Base-by-base conservation (phyloP, 2,113 vertebrate species). In the Mastomys natalensis region DNA sequence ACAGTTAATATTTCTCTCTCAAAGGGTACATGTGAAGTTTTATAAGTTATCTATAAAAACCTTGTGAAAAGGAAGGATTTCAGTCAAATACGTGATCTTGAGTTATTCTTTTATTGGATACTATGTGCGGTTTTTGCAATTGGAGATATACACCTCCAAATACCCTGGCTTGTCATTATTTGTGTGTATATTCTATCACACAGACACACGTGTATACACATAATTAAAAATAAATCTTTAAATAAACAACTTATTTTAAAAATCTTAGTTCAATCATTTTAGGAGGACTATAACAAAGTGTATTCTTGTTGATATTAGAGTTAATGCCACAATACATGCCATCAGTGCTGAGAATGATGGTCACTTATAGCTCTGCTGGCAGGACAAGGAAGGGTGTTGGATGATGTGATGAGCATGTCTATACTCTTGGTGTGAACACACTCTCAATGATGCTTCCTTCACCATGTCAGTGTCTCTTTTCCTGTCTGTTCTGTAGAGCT, bases 1-100 rank as follows among this genome's bases (percentile, higher is more conserved):
- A 48, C n/a, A 55, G 55, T 81, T 93, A 76, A 43, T 66, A 76
- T 72, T 87, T 88, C 45, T 91, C 31, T 31, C 45, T 95, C 51
- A 26, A 31, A 55, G 43, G 58, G 10, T 53, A 88, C 62, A 68
- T 78, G 70, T 55, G 22, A 70, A 55, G 29, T 16, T 17, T 84
- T 78, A 78, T 40, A 72, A 89, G 60, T 58, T 26, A 40, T 26
- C 21, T 87, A 4, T 72, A 70, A 91, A 77, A 72, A 24, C 13
- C 77, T 86, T 45, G 68, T 29, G 12, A 48, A 95, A 88, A 62
- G 48, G 21, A 40, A 43, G 21, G 3, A 37, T 62, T 92, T 90
- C 53, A 70, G 53, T 84, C 5, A 89, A 87, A 68, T 81, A 72
- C 64, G 72, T 80, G 21, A 86, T 81, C 37, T 78, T 53, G 29